These are phyloP conservation scores for Dermochelys coriacea DNA, from an alignment of 2,797 vertebrate species.

Conservation along the genomic window DNA sequence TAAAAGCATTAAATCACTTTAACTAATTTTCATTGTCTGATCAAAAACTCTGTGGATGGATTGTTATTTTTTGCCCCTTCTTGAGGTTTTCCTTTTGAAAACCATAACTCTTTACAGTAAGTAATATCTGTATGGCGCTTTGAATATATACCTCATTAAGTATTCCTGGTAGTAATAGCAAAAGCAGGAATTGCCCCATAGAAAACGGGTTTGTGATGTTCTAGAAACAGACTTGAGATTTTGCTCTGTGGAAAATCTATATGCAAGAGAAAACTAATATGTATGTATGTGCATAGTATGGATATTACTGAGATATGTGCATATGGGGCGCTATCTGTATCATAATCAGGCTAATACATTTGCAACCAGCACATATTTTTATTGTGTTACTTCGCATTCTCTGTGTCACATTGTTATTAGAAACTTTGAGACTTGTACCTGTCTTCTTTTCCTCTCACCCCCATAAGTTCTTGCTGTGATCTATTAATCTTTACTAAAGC, in stretches of 20 bases:
- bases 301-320: background rate
- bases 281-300: background rate
- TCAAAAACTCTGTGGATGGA: background rate
- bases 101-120: background rate
- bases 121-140: background rate
- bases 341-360: constrained; percentile 53
- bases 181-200: background rate
- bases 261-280: background rate
- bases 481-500: constrained; percentile 39
- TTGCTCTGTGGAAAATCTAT: background rate
- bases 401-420: constrained; percentile 47
- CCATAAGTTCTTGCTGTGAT: constrained; percentile 7
- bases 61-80: background rate
- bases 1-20: background rate
- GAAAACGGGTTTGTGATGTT: background rate
- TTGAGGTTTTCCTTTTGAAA: background rate
- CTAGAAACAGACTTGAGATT: background rate
- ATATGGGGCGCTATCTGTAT: background rate
- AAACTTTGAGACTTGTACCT: constrained; percentile 35
- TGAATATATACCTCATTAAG: background rate
- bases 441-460: background rate
- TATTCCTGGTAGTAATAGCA: background rate
- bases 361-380: constrained; percentile 48
- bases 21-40: background rate
- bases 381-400: constrained; percentile 40